Base-by-base conservation (phyloP, 2,888 invertebrate genomes). In the Lycocerus yunnanus region DNA sequence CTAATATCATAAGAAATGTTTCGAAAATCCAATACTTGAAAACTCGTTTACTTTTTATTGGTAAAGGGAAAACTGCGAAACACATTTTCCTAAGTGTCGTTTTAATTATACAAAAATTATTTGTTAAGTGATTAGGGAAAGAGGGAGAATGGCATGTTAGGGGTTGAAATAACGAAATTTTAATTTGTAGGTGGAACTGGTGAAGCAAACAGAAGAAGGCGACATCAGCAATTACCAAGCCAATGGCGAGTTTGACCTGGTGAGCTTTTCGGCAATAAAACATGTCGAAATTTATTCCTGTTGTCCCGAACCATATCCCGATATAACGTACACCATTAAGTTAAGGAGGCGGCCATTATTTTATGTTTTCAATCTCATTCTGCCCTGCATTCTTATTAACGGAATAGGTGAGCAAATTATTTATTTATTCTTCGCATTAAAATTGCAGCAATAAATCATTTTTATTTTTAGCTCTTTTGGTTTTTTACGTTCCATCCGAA, bases 181-280 rank as follows among this genome's bases (percentile, higher is more conserved):
- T 78, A 65, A 74, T 80, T 82, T 84, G 10, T 86, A 94, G 94
- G 87, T 94, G 83, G 93, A 95, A 83, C 86, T 95, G 67, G 91
- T 92, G 78, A 91, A 93, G 82, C 93, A 94, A 83, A 93, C 93
- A 69, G 93, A 94, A 83, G 92, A 93, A 83, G 96, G 96, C 0
- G 96, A 97, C 86, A 91, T 93, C 68, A 93, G 93, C 80, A 96
- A 96, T 88, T 97, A 96, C 86, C 95, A 96, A 84, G 93, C 93
- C n/a, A 97, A 96, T 85, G 95, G 95, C 1, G 97, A 97, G 87
- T 97, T 96, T 87, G 94, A 95, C 85, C 88, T 97, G 79, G 90
- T 94, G 77, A 92, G 93, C 84, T 94, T 95, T 84, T 92, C 92
- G 0, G 93, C 93, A 0, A 90, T 90, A 76, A 90, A 92, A 78